A percentile compares a stretch with the other conserved stretches of the same genome.
These are phyloP conservation scores for Hoplodrina blanda DNA, from an alignment of 2,888 invertebrate genomes.

Conservation along the genomic window DNA sequence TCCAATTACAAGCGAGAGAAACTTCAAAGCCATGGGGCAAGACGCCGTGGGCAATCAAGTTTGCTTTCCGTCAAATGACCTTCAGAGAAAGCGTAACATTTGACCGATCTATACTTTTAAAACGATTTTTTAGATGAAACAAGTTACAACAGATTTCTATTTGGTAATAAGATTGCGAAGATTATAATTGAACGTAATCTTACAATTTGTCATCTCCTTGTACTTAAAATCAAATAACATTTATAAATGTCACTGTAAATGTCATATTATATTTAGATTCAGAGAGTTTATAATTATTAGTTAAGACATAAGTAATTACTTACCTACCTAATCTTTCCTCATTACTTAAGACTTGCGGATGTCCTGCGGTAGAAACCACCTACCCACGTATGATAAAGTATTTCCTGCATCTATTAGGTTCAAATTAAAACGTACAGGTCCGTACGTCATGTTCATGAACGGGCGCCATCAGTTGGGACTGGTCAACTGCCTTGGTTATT, in stretches of 20 bases:
- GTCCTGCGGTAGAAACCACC: not conserved
- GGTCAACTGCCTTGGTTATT: too few species aligned
- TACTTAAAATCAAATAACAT: not conserved
- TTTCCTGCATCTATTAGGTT: not conserved
- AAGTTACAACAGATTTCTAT: conserved; percentile 43
- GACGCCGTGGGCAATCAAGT: conserved; percentile 60
- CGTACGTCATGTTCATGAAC: too few species aligned
- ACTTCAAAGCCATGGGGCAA: conserved; percentile 66
- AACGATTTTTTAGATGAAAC: conserved; percentile 39
- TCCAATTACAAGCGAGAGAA: conserved; percentile 64
- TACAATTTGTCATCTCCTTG: not conserved
- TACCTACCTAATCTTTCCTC: not conserved
- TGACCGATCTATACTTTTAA: conserved; percentile 61
- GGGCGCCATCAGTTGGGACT: too few species aligned
- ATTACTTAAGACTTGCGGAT: conserved; percentile 10
- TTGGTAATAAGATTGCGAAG: conserved; percentile 42
- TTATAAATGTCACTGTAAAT: too few species aligned
- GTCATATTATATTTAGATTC: not conserved
- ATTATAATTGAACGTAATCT: conserved; percentile 18
- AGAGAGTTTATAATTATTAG: not conserved
- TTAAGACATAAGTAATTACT: not conserved
- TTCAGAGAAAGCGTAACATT: conserved; percentile 80
- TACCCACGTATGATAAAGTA: not conserved
- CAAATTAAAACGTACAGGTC: too few species aligned
- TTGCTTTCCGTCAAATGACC: conserved; percentile 70